Percentiles rank a stretch among this genome's conserved stretches.
phyloP scores from a whole-genome alignment of 2,113 vertebrate species.

The Erythrocebus patas region DNA sequence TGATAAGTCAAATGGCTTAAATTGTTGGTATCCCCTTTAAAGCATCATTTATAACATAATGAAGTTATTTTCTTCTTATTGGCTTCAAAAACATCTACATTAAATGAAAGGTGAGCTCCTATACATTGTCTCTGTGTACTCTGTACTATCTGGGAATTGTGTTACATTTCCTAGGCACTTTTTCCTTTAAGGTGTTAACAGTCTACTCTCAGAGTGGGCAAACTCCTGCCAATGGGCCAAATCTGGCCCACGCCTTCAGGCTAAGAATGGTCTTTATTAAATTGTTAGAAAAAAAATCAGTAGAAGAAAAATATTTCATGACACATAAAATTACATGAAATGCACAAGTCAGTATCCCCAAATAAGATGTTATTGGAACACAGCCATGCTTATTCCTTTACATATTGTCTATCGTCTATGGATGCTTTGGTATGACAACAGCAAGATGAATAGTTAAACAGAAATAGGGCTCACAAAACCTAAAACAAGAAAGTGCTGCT shows the following conservation, averaged over 20 bases:
- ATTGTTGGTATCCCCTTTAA: background rate
- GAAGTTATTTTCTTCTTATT: background rate
- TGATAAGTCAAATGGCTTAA: background rate
- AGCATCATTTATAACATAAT: background rate
- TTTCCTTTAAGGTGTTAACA: background rate
- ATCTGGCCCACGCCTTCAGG: background rate
- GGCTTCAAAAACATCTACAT: background rate
- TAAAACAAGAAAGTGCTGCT: background rate
- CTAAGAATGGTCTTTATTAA: conserved; percentile 5
- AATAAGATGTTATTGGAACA: background rate
- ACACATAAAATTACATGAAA: background rate
- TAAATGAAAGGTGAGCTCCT: background rate
- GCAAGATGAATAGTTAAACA: background rate
- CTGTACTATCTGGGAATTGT: background rate
- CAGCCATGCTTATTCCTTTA: background rate
- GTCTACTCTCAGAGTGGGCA: background rate
- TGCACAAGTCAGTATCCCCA: background rate
- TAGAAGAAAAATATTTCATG: background rate
- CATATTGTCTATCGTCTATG: background rate
- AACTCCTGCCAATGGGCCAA: background rate
- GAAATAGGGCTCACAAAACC: background rate
- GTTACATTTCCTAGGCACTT: background rate
- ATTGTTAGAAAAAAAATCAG: background rate
- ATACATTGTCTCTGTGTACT: background rate
- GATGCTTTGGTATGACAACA: background rate